Evolutionary conservation across 2,888 invertebrate genomes (phyloP), one percentile per base, ranked within the genome.

Genomic region (Exephanes ischioxanthus): DNA sequence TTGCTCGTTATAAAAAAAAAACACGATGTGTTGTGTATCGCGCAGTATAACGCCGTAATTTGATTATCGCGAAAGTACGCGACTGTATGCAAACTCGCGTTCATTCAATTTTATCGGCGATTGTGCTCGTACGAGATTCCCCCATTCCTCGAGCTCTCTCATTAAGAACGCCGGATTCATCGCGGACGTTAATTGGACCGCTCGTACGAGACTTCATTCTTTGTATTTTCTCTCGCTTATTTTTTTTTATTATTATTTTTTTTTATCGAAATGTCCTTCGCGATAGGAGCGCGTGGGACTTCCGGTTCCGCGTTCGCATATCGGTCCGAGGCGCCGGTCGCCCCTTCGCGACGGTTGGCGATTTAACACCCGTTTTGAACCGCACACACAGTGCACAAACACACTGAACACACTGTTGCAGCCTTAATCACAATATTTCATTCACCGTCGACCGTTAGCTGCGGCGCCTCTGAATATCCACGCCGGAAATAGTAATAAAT

Each of bases 231-330:
- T 82, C 82, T 71, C 84, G 77, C 55, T 45, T 33, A 41, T 73
- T 83, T 80, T 79, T 70, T 80, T 71, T 71, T 22, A 9, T 70
- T 41, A 37, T 26, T 78, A 78, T 86, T 85, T 86, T 89, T 77
- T 89, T 90, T 90, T 89, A 90, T 88, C 80, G 87, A 88, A 89
- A 85, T 68, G 61, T 68, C 77, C 78, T 77, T 76, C 19, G 80
- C 76, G 91, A 91, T 91, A 90, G 81, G 86, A 70, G 71, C 33
- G 79, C 55, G 76, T 33, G 79, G 72, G 66, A 81, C 67, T 71
- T 51, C 67, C 26, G 76, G 90, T 91, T 91, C 89, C 91, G 90
- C 87, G 87, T 89, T 88, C 87, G 78, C 83, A 71, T 87, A 81
- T 85, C 84, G 73, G 84, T 30, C 51, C 61, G 37, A 81, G 70